Evolutionary conservation across 2,797 vertebrate genomes (phyloP).

Genomic region (Carcharodon carcharias): DNA sequence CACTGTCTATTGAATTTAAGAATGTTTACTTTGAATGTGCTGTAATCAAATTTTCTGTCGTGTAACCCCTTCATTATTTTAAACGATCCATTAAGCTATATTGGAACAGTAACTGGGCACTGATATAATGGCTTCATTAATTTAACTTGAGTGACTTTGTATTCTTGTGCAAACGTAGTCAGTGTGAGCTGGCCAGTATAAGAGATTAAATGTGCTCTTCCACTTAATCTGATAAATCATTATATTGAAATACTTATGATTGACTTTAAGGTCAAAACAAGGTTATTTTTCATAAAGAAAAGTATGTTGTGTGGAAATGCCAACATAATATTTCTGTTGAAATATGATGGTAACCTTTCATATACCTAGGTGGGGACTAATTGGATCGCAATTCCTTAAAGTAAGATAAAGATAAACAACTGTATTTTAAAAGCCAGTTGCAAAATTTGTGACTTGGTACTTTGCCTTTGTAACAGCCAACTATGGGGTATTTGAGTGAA

Average conservation of each 20-base stretch:
- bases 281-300: neutral
- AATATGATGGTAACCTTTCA: neutral
- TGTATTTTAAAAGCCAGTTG: neutral
- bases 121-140: neutral
- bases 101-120: neutral
- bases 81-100: neutral
- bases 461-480: neutral
- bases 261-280: neutral
- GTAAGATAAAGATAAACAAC: neutral
- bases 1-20: neutral
- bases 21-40: neutral
- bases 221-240: neutral
- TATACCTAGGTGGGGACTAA: neutral
- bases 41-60: neutral
- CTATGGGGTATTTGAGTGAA: neutral
- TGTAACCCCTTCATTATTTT: neutral
- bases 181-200: neutral
- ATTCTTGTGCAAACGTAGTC: neutral
- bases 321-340: neutral
- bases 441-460: neutral
- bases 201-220: neutral
- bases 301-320: neutral
- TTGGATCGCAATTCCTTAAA: neutral
- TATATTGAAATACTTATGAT: neutral
- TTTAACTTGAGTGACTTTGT: neutral